Base-by-base conservation (phyloP, 2,797 vertebrate genomes). In the Poeciliopsis infans region DNA sequence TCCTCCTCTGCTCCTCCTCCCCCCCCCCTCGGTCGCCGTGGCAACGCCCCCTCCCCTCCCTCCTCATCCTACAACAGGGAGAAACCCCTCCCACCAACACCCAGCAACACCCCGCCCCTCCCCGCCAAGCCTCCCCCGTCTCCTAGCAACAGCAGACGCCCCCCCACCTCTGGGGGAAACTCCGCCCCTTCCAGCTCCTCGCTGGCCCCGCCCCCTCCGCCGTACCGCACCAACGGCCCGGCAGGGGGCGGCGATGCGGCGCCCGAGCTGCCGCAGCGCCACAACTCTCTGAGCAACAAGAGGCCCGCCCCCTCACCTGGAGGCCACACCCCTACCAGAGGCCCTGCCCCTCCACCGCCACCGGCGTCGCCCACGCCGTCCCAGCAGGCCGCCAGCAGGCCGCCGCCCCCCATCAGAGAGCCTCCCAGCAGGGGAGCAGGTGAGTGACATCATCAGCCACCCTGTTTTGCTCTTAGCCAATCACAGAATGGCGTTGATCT, bases 251-350 rank as follows among this genome's bases (percentile, higher is more conserved):
- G 93, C 0, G 97, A 98, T 72, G 88, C 82, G 0, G 96, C 95
- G 4, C 97, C 97, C 0, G 97, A 98, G 81, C 95, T 98, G 85
- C 97, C 97, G 0, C 96, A 97, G 93, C 96, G 97, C 86, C 97
- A 98, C 89, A 98, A 98, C 93, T 98, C 97, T 11, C 95, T 98
- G 85, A 95, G 97, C 94, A 96, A 96, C 94, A 98, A 97, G 90
- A 95, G 96, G 0, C 83, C 96, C 0, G 96, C 95, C 49, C 94
- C 94, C 28, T 87, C 88, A 10, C 91, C 91, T 0, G 90, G 94
- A 76, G 91, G 97, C 93, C 36, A 96, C 96, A 90, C 94, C 71
- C 93, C 94, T 20, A 93, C 94, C 7, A 3, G 95, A 51, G 95
- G 92, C 91, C 97, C 18, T 53, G 95, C 97, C 12, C 92, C 96